phyloP scores from a whole-genome alignment of 2,888 invertebrate species.

The Chloroclysta siterata region DNA sequence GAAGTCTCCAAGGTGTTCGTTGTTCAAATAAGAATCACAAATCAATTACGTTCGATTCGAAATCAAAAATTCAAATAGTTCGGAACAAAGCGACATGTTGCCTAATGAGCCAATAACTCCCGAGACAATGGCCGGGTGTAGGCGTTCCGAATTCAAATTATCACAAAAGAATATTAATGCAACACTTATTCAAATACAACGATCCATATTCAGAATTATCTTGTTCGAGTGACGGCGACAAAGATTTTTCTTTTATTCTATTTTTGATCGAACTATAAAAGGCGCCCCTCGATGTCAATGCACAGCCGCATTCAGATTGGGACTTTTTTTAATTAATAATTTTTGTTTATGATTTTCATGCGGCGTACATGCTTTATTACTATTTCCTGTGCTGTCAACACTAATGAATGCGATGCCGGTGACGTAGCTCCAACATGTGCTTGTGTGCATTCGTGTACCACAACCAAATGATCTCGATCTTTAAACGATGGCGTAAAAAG shows the following conservation, averaged over 20 bases:
- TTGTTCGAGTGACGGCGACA: conserved; percentile 76
- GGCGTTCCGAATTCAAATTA: conserved; percentile 81
- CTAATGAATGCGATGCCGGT: conserved; percentile 70
- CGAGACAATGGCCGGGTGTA: conserved; percentile 77
- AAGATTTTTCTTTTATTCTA: conserved; percentile 60
- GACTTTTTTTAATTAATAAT: conserved; percentile 72
- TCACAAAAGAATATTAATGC: conserved; percentile 84
- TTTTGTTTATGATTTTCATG: conserved; percentile 73
- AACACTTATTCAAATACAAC: conserved; percentile 82
- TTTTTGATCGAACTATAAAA: conserved; percentile 61
- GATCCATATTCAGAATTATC: conserved; percentile 81
- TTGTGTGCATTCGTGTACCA: conserved; percentile 17
- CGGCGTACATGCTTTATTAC: conserved; percentile 65
- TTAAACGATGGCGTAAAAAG: conserved; percentile 26
- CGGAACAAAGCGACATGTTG: conserved; percentile 75
- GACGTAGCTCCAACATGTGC: conserved; percentile 70
- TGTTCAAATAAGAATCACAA: conserved; percentile 51
- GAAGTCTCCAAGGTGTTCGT: conserved; percentile 29
- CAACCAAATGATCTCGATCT: conserved; percentile 27
- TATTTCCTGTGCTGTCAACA: conserved; percentile 78
- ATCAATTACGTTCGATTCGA: conserved; percentile 78
- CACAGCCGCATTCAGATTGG: conserved; percentile 71
- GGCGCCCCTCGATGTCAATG: conserved; percentile 64
- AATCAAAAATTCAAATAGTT: conserved; percentile 81
- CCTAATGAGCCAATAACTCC: conserved; percentile 84